These are phyloP conservation scores for Sarcophaga bullata DNA, from an alignment of 1,140 invertebrate species.

Conservation along the genomic window DNA sequence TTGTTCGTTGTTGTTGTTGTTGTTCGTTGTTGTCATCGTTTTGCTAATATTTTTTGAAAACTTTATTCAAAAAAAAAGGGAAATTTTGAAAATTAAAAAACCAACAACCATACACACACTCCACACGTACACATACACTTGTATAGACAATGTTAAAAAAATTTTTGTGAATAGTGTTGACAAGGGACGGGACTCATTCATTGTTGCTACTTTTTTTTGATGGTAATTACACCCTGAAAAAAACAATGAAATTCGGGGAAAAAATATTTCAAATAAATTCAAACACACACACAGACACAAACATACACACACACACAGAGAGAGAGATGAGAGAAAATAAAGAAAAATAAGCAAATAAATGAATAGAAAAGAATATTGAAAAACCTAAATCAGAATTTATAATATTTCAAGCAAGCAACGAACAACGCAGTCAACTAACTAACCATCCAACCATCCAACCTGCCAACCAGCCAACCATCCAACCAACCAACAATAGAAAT, in stretches of 20 bases:
- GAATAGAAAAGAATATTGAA: background rate
- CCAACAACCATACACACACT: too few species aligned
- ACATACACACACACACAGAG: too few species aligned
- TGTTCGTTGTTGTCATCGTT: too few species aligned
- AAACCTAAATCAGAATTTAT: conserved; percentile 37
- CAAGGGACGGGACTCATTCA: background rate
- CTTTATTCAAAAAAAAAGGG: too few species aligned
- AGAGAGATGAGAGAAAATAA: too few species aligned
- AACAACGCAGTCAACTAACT: background rate
- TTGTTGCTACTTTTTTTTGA: background rate
- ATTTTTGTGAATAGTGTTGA: conserved; percentile 13
- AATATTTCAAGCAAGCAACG: background rate
- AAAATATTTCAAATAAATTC: too few species aligned
- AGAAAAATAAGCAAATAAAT: background rate
- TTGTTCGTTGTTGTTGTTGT: background rate
- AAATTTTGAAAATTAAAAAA: too few species aligned
- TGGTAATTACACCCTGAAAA: background rate
- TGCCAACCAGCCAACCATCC: background rate
- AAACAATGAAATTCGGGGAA: background rate
- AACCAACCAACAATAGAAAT: background rate
- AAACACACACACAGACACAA: too few species aligned
- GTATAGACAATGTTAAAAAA: too few species aligned
- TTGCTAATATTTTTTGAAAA: too few species aligned
- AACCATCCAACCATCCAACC: background rate
- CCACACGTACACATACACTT: too few species aligned